Conservation (phyloP, 2,113 vertebrate genomes). For the Pterocles burchelli region DNA sequence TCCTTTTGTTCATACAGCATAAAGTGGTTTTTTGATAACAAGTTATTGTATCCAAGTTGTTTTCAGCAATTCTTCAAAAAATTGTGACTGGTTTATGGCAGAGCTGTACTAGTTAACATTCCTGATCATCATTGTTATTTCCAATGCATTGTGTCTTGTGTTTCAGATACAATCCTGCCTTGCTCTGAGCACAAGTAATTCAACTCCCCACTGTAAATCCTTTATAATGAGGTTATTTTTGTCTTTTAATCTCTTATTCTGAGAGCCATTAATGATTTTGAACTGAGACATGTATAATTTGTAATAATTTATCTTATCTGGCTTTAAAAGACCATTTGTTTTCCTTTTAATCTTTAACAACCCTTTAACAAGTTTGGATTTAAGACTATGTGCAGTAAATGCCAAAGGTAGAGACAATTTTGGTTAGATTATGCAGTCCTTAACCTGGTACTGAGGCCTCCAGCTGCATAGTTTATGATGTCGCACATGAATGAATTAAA, state of each 20-base stretch:
- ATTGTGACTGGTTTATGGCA: not conserved
- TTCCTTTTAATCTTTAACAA: conserved; percentile 45
- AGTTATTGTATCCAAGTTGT: not conserved
- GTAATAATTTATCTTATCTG: conserved; percentile 65
- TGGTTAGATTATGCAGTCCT: not conserved
- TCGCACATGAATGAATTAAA: not conserved
- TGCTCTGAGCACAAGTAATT: conserved; percentile 50
- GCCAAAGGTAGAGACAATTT: not conserved
- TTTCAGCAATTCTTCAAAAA: not conserved
- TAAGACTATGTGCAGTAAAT: not conserved
- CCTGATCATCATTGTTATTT: not conserved
- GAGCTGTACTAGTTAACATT: conserved; percentile 27
- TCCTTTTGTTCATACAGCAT: not conserved
- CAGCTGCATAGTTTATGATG: not conserved
- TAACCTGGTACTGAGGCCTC: not conserved
- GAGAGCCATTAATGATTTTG: conserved; percentile 62
- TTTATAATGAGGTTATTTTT: conserved; percentile 65
- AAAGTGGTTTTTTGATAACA: not conserved
- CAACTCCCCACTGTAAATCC: conserved; percentile 51
- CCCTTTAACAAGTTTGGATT: conserved; percentile 21
- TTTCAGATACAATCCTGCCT: conserved; percentile 4
- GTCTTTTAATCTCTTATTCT: conserved; percentile 47
- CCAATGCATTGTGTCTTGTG: not conserved
- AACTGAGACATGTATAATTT: conserved; percentile 52
- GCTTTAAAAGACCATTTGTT: conserved; percentile 54